These are phyloP conservation scores for Luscinia megarhynchos DNA, from an alignment of 2,797 vertebrate species.

Conservation along the genomic window DNA sequence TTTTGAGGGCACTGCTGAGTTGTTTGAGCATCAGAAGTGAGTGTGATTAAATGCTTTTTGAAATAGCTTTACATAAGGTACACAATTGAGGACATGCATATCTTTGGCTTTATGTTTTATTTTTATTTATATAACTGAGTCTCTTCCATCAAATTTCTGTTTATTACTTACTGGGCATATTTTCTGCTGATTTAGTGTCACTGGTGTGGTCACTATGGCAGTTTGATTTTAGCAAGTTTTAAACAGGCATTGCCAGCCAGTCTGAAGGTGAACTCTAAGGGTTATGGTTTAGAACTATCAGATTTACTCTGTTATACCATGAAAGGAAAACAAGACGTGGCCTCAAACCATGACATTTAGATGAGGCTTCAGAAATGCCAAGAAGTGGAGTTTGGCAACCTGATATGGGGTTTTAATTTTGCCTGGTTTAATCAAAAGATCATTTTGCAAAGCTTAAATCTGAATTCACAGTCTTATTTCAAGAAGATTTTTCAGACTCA, in stretches of 20 bases:
- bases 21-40: neutral
- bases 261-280: neutral
- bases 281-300: neutral
- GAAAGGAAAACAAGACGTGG: constrained; percentile 15
- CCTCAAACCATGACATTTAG: constrained; percentile 28
- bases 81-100: accelerated
- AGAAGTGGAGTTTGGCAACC: neutral
- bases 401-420: constrained; percentile 5
- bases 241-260: neutral
- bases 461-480: neutral
- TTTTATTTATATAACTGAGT: neutral
- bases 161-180: neutral
- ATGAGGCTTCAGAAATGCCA: neutral
- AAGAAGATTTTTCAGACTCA: neutral
- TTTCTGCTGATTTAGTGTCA: neutral
- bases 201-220: neutral
- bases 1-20: neutral
- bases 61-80: neutral
- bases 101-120: neutral
- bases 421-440: neutral
- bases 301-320: neutral
- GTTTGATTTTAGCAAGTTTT: neutral
- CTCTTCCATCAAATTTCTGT: neutral
- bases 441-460: neutral
- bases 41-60: neutral